These are phyloP conservation scores for Pangasianodon hypophthalmus DNA, from an alignment of 2,113 vertebrate species.

Conservation along the genomic window DNA sequence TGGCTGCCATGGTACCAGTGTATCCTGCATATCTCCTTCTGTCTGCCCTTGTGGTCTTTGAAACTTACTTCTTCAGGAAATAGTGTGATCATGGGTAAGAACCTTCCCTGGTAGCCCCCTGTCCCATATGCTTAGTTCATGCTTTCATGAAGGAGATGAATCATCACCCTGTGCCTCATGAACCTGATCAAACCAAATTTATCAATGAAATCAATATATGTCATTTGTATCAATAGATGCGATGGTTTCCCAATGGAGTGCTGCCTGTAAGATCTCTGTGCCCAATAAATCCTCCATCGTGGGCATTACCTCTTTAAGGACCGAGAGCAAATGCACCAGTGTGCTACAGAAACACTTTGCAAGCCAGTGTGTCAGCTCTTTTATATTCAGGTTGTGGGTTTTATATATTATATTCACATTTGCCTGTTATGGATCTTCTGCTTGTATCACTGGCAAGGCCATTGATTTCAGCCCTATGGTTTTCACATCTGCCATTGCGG, in stretches of 20 bases:
- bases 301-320: neutral
- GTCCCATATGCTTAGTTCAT: neutral
- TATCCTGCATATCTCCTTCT: neutral
- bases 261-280: neutral
- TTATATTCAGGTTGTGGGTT: neutral
- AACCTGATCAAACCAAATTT: no score
- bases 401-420: constrained; percentile 3
- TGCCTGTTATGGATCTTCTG: constrained; percentile 3
- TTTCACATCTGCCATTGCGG: neutral
- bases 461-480: neutral
- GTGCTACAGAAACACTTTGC: neutral
- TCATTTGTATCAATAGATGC: neutral
- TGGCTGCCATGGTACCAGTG: neutral
- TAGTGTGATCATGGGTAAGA: neutral
- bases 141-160: neutral
- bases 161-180: neutral
- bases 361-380: neutral
- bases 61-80: neutral
- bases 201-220: no score
- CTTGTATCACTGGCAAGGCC: neutral
- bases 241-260: neutral
- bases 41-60: neutral
- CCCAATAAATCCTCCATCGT: neutral
- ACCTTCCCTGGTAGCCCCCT: neutral
- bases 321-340: neutral